These are phyloP conservation scores for Leucophora obtusa DNA, from an alignment of 2,888 invertebrate species.

Conservation along the genomic window DNA sequence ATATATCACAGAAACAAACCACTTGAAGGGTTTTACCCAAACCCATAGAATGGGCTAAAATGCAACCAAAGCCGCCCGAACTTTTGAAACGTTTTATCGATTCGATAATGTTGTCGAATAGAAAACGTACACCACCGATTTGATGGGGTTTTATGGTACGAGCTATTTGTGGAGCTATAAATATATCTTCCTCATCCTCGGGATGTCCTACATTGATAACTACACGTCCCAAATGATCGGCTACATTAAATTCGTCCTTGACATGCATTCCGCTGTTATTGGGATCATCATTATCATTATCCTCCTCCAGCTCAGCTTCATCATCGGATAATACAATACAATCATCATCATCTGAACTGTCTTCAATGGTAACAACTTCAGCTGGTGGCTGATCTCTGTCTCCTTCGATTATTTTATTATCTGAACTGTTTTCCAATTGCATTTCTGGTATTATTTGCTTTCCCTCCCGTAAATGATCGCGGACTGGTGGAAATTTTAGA, in stretches of 20 bases:
- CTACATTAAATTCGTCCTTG: conserved; percentile 93
- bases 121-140: conserved; percentile 95
- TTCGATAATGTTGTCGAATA: conserved; percentile 98
- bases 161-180: conserved; percentile 93
- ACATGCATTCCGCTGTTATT: conserved; percentile 95
- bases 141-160: conserved; percentile 97
- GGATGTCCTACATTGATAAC: conserved; percentile 96
- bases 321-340: conserved; percentile 92
- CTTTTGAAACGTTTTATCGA: conserved; percentile 92
- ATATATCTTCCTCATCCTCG: conserved; percentile 93
- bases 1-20: conserved; percentile 97
- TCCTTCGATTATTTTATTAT: conserved; percentile 36
- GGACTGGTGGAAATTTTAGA: neutral
- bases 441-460: neutral
- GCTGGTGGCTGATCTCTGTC: conserved; percentile 44
- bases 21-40: conserved; percentile 98
- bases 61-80: conserved; percentile 96
- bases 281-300: conserved; percentile 90
- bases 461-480: neutral
- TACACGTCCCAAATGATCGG: conserved; percentile 94
- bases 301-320: conserved; percentile 85
- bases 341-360: conserved; percentile 87
- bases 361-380: conserved; percentile 86
- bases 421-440: neutral
- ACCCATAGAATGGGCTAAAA: conserved; percentile 99